These are phyloP conservation scores for Lordiphosa fenestrarum DNA, from an alignment of 2,888 invertebrate genomes.

Conservation along the genomic window DNA sequence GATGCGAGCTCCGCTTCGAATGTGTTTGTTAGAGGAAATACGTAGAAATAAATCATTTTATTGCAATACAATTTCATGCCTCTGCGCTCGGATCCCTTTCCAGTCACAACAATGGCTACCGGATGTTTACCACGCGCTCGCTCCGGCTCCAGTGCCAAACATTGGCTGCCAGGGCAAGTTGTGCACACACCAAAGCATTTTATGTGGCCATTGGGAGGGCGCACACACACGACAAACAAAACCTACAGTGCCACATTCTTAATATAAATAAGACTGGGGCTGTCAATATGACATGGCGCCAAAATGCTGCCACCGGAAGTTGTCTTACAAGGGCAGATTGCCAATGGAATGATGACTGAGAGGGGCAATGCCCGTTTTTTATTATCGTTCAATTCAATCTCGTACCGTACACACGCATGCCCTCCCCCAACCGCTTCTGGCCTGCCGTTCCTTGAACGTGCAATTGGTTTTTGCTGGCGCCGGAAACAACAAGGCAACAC, in stretches of 20 bases:
- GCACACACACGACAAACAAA: conserved; percentile 20
- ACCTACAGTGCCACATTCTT: conserved; percentile 54
- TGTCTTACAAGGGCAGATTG: conserved; percentile 24
- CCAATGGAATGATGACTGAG: conserved; percentile 22
- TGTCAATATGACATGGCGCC: conserved; percentile 57
- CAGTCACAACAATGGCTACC: conserved; percentile 29
- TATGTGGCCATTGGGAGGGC: conserved; percentile 59
- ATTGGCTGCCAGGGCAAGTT: conserved; percentile 7
- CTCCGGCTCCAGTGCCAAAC: conserved; percentile 7
- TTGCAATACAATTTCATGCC: conserved; percentile 60
- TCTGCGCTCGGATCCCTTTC: background rate
- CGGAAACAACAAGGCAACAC: conserved; percentile 62
- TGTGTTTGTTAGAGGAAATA: conserved; percentile 35
- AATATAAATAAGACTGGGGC: conserved; percentile 65
- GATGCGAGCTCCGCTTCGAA: conserved; percentile 1
- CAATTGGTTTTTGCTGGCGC: conserved; percentile 51
- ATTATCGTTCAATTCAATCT: conserved; percentile 64
- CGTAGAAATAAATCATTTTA: conserved; percentile 69
- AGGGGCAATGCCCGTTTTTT: conserved; percentile 31
- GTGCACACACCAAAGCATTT: conserved; percentile 45
- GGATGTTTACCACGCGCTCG: conserved; percentile 43
- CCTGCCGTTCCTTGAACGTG: conserved; percentile 25
- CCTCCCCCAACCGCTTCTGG: conserved; percentile 8
- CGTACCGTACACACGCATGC: conserved; percentile 14
- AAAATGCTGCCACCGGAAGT: conserved; percentile 52